phyloP scores from a whole-genome alignment of 2,113 vertebrate species.

The Aldabrachelys gigantea region DNA sequence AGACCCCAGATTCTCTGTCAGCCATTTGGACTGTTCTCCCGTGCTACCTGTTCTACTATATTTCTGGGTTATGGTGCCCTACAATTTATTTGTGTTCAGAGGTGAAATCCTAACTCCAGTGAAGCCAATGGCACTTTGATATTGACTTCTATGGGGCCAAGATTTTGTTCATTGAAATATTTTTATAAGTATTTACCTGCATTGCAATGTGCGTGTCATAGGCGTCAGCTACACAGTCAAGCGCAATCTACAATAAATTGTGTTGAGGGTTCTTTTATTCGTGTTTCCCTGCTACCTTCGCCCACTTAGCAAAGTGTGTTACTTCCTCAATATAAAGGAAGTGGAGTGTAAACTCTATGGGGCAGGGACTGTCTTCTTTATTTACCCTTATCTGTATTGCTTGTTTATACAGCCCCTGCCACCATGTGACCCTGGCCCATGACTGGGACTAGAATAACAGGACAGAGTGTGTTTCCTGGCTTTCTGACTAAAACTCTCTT shows the following conservation, averaged over 20 bases:
- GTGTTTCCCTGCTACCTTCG: not conserved
- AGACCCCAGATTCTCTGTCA: not conserved
- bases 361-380: not conserved
- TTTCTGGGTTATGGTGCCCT: not conserved
- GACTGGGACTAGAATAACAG: not conserved
- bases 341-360: not conserved
- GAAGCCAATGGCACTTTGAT: not conserved
- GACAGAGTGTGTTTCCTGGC: not conserved
- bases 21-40: not conserved
- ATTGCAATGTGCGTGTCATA: not conserved
- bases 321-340: not conserved
- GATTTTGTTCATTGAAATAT: rapidly evolving
- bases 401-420: not conserved
- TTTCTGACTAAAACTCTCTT: not conserved
- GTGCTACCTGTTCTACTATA: not conserved
- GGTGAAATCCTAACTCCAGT: not conserved
- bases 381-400: not conserved
- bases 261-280: not conserved
- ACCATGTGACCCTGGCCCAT: too few species aligned
- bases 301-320: not conserved
- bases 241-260: not conserved
- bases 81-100: not conserved
- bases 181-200: not conserved
- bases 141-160: not conserved
- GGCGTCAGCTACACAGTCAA: not conserved